phyloP scores from a whole-genome alignment of 1,140 invertebrate species.

The Uloborus diversus region DNA sequence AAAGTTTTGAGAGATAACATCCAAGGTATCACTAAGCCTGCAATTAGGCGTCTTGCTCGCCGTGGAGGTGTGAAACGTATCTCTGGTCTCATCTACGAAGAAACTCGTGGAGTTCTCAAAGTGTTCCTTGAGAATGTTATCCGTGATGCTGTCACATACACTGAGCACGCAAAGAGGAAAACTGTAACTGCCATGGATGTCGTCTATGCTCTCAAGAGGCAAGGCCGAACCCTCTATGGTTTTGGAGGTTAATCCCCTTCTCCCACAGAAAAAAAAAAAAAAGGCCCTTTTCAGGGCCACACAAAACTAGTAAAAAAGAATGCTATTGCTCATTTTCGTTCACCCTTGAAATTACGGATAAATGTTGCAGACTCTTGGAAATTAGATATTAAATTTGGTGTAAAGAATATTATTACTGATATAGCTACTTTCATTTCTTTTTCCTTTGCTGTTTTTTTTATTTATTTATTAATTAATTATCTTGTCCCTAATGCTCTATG shows the following conservation, averaged over 20 bases:
- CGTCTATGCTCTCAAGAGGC: slow-evolving; percentile 84
- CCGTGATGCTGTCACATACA: slow-evolving; percentile 82
- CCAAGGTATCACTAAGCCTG: slow-evolving; percentile 77
- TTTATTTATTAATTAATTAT: too few species aligned
- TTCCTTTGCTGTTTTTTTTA: too few species aligned
- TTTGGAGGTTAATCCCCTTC: slow-evolving; percentile 69
- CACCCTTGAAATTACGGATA: too few species aligned
- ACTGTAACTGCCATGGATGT: slow-evolving; percentile 88
- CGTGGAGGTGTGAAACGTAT: slow-evolving; percentile 81
- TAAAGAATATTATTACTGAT: too few species aligned
- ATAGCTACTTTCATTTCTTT: too few species aligned
- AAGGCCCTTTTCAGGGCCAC: too few species aligned
- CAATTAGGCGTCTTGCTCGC: slow-evolving; percentile 74
- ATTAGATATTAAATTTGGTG: too few species aligned
- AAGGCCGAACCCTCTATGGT: slow-evolving; percentile 75
- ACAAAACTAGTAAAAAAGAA: too few species aligned
- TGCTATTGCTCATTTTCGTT: too few species aligned
- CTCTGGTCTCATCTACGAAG: slow-evolving; percentile 79
- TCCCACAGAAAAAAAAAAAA: too few species aligned
- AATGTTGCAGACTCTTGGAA: too few species aligned
- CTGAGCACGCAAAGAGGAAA: slow-evolving; percentile 83
- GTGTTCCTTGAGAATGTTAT: slow-evolving; percentile 85
- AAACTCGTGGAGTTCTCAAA: slow-evolving; percentile 76
- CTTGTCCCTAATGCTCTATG: too few species aligned
- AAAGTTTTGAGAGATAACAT: slow-evolving; percentile 76